These are phyloP conservation scores for Watsonalla binaria DNA, from an alignment of 2,888 invertebrate genomes.

Conservation along the genomic window DNA sequence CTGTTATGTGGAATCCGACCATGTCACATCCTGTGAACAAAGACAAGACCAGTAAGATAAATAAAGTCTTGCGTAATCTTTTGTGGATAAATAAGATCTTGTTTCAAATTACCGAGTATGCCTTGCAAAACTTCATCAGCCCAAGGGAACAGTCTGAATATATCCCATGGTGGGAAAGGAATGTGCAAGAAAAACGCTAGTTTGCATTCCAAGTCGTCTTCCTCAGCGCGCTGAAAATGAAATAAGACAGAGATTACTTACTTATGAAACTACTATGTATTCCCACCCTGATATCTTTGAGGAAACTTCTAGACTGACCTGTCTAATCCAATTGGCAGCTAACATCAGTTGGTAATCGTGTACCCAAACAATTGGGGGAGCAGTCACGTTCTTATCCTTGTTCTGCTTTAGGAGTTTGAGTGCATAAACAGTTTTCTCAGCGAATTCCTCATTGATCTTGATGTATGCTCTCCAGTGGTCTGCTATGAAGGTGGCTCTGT, in stretches of 20 bases:
- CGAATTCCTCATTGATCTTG: conserved; percentile 89
- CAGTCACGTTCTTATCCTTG: conserved; percentile 56
- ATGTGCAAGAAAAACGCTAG: conserved; percentile 96
- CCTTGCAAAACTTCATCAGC: conserved; percentile 96
- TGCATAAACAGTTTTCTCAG: conserved; percentile 86
- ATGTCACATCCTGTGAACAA: conserved; percentile 86
- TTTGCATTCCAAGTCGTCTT: conserved; percentile 86
- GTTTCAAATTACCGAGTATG: conserved; percentile 82
- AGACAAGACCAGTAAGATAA: background rate
- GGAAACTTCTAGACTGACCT: conserved; percentile 58
- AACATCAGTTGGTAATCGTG: conserved; percentile 97
- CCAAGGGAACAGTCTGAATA: conserved; percentile 93
- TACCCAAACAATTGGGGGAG: conserved; percentile 91
- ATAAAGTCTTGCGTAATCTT: background rate
- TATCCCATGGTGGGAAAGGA: conserved; percentile 97
- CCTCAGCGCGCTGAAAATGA: conserved; percentile 82
- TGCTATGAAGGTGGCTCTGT: conserved; percentile 88
- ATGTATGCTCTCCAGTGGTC: conserved; percentile 92
- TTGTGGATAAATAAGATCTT: background rate
- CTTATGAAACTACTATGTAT: background rate
- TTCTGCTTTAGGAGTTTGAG: conserved; percentile 75
- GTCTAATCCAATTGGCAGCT: conserved; percentile 93
- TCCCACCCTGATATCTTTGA: background rate
- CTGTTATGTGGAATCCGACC: conserved; percentile 95
- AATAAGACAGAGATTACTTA: conserved; percentile 8